phyloP scores from a whole-genome alignment of 2,888 invertebrate species.

The Cataglyphis livida region DNA sequence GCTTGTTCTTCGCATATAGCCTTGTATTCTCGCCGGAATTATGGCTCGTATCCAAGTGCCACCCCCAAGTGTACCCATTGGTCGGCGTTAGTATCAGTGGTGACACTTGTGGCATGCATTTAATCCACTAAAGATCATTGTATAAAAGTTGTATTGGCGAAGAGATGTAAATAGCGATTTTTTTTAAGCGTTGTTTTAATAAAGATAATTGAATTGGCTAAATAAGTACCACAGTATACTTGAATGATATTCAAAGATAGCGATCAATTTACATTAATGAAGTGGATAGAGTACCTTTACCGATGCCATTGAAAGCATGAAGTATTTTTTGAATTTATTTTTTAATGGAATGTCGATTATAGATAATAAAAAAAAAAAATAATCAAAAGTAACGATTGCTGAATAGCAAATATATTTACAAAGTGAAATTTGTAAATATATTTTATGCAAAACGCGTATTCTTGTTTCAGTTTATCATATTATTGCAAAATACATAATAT shows the following conservation, averaged over 20 bases:
- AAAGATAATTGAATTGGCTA: constrained; percentile 3
- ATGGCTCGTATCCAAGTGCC: constrained; percentile 70
- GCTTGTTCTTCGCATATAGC: constrained; percentile 34
- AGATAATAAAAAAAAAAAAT: neutral
- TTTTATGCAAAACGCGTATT: neutral
- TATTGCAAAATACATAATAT: neutral
- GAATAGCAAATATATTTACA: neutral
- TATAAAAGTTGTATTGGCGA: constrained; percentile 12
- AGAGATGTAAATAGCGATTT: constrained; percentile 15
- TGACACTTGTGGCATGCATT: constrained; percentile 73
- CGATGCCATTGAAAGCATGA: constrained; percentile 57
- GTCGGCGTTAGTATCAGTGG: constrained; percentile 58
- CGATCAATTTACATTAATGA: constrained; percentile 67
- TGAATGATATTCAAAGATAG: constrained; percentile 50
- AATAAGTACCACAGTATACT: constrained; percentile 33
- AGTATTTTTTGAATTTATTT: constrained; percentile 61
- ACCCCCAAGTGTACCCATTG: constrained; percentile 34
- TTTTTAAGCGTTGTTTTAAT: constrained; percentile 9
- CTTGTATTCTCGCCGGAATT: constrained; percentile 57
- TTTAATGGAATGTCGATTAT: constrained; percentile 22
- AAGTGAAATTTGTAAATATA: neutral
- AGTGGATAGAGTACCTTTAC: constrained; percentile 58
- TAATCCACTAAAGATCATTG: constrained; percentile 50
- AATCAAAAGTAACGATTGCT: neutral
- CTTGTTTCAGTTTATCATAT: neutral